Conservation (phyloP, 2,888 invertebrate species). For the Netelia melanura region DNA sequence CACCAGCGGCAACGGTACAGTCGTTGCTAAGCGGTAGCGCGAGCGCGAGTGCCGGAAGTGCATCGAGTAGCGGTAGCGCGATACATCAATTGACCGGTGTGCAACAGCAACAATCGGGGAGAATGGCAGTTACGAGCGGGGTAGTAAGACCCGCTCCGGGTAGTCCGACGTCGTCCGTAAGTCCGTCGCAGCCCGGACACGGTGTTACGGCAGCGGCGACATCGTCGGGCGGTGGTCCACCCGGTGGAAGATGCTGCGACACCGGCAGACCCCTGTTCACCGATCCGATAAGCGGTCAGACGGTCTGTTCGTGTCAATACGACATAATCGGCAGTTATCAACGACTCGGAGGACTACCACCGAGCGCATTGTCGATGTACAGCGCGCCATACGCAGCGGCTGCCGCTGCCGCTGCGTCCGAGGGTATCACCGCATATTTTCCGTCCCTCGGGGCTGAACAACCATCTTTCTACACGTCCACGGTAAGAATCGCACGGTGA, state of each 20-base stretch:
- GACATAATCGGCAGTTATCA: constrained; percentile 91
- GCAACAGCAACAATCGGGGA: constrained; percentile 85
- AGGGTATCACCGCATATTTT: constrained; percentile 94
- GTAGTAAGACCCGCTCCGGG: constrained; percentile 85
- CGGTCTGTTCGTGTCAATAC: constrained; percentile 96
- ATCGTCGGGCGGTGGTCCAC: constrained; percentile 81
- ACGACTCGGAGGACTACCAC: constrained; percentile 91
- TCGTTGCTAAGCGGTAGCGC: constrained; percentile 73
- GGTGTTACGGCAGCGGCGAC: constrained; percentile 86
- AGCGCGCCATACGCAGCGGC: constrained; percentile 90
- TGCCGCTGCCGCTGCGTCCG: constrained; percentile 86
- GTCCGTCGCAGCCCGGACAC: constrained; percentile 86
- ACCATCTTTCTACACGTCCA: constrained; percentile 93
- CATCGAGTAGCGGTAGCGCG: constrained; percentile 76
- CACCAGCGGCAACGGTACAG: constrained; percentile 76
- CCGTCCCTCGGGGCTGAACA: constrained; percentile 94
- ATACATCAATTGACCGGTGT: constrained; percentile 74
- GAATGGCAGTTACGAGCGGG: constrained; percentile 86
- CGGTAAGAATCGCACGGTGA: constrained; percentile 88
- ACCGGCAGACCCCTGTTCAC: constrained; percentile 96
- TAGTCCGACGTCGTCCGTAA: constrained; percentile 86
- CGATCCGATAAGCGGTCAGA: constrained; percentile 95
- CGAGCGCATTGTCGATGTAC: constrained; percentile 90
- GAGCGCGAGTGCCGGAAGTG: constrained; percentile 84
- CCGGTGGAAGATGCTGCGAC: constrained; percentile 92